Conservation (phyloP, 1,140 invertebrate species). For the Pogonognathellus flavescens region DNA sequence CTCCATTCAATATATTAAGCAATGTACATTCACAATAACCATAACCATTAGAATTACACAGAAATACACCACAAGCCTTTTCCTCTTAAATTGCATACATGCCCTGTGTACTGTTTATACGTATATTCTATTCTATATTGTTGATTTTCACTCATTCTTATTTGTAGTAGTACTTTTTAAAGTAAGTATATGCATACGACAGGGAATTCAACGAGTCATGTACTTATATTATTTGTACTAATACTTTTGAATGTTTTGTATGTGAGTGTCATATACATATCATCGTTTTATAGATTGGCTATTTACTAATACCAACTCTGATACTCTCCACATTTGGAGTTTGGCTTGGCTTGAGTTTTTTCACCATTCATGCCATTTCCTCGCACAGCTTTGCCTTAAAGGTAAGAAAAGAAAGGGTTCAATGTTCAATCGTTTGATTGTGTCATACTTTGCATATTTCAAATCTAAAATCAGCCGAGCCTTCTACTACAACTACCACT, state of each 20-base stretch:
- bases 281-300: constrained; percentile 13
- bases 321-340: constrained; percentile 41
- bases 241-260: not conserved
- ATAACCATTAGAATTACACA: constrained; percentile 42
- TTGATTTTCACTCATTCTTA: constrained; percentile 37
- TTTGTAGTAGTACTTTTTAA: not conserved
- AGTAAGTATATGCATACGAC: not conserved
- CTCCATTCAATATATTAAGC: constrained; percentile 17
- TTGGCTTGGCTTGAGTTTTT: constrained; percentile 20
- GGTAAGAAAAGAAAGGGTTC: constrained; percentile 47
- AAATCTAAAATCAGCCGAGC: constrained; percentile 13
- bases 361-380: constrained; percentile 49
- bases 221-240: not conserved
- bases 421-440: constrained; percentile 46
- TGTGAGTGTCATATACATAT: not conserved
- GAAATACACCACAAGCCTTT: constrained; percentile 27
- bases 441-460: constrained; percentile 47
- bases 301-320: not conserved
- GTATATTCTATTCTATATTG: no score
- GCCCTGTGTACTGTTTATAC: not conserved
- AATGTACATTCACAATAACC: constrained; percentile 24
- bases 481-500: not conserved
- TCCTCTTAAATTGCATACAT: not conserved
- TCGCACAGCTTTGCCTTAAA: constrained; percentile 26
- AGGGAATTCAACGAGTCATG: not conserved